Conservation (phyloP, 2,888 invertebrate species). For the Oxyteleia sp. region DNA sequence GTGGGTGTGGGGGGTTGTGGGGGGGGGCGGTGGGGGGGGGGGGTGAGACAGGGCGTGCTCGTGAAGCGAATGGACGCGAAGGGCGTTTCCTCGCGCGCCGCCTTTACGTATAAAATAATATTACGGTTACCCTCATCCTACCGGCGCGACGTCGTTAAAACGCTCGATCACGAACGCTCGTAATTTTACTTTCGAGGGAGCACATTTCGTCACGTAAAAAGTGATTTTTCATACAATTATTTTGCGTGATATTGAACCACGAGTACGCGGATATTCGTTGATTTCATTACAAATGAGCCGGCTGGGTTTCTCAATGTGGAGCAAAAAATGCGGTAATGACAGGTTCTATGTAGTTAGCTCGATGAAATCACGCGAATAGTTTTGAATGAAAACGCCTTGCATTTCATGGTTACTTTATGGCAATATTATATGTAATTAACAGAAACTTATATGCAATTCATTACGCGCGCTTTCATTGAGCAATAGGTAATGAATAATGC, state of each 20-base stretch:
- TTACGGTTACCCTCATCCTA: slow-evolving; percentile 43
- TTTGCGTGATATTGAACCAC: no score
- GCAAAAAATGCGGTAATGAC: slow-evolving; percentile 15
- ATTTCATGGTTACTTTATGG: slow-evolving; percentile 30
- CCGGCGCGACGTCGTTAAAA: slow-evolving; percentile 13
- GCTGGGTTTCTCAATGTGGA: background rate
- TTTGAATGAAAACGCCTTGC: slow-evolving; percentile 46
- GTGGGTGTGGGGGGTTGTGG: no score
- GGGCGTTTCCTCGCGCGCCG: slow-evolving; percentile 49
- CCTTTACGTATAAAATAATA: slow-evolving; percentile 42
- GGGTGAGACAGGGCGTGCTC: slow-evolving; percentile 48
- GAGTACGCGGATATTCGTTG: no score
- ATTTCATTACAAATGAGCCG: background rate
- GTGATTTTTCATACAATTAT: no score
- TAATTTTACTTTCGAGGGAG: slow-evolving; percentile 32
- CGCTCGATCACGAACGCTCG: slow-evolving; percentile 19
- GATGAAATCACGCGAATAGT: slow-evolving; percentile 20
- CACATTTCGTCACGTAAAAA: no score
- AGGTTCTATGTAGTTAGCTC: background rate
- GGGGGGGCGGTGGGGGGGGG: no score
- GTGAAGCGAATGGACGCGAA: slow-evolving; percentile 49
- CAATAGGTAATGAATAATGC: slow-evolving; percentile 49
- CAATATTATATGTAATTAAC: slow-evolving; percentile 53
- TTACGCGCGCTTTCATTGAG: slow-evolving; percentile 61
- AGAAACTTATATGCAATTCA: slow-evolving; percentile 57